These are phyloP conservation scores for Grammatotria lemairii DNA, from an alignment of 2,113 vertebrate species.

Conservation along the genomic window DNA sequence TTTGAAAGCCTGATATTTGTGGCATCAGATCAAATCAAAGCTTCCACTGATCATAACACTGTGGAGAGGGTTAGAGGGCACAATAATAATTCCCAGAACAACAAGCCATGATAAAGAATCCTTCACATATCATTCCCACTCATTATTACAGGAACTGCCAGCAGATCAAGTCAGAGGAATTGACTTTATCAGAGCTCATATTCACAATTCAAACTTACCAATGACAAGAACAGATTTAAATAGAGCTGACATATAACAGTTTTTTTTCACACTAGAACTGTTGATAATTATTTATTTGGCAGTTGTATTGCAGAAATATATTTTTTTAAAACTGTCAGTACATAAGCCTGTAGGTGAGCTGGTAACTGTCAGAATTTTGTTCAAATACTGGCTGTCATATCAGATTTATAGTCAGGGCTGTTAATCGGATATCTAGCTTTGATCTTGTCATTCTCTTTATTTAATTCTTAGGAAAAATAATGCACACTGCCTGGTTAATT, in stretches of 20 bases:
- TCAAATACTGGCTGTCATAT: not conserved
- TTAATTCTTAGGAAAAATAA: not conserved
- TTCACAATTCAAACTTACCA: not conserved
- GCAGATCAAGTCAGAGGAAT: not conserved
- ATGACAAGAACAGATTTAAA: not conserved
- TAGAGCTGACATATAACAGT: not conserved
- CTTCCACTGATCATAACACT: not conserved
- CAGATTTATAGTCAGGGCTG: not conserved
- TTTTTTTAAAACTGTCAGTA: not conserved
- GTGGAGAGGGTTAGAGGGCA: not conserved
- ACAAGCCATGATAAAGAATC: not conserved
- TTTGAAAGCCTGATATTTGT: not conserved
- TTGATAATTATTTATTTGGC: not conserved
- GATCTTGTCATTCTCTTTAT: not conserved
- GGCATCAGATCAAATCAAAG: not conserved
- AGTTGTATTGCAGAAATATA: not conserved
- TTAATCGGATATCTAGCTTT: not conserved
- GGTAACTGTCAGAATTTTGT: not conserved
- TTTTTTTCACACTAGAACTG: not conserved
- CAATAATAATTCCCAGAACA: not conserved
- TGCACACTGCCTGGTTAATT: not conserved
- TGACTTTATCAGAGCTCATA: not conserved
- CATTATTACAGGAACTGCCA: not conserved
- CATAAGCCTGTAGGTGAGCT: not conserved
- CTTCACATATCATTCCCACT: not conserved